Conservation (phyloP, 1,140 invertebrate species). For the Elysia chlorotica region DNA sequence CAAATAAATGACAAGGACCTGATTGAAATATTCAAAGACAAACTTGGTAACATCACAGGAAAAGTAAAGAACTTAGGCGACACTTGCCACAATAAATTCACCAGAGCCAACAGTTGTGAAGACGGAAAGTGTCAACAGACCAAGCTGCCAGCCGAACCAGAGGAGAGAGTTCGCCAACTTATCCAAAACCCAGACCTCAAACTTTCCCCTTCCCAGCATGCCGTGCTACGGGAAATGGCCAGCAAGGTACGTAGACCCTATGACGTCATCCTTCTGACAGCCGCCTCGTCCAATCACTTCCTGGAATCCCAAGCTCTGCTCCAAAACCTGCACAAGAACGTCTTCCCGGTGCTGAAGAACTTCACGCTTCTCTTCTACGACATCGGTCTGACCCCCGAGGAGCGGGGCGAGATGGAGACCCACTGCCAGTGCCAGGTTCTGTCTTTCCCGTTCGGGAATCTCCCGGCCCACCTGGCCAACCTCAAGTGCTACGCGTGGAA, state of each 20-base stretch:
- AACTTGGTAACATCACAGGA: too few relatives aligned
- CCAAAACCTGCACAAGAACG: not conserved
- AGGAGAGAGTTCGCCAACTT: not conserved
- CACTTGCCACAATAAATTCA: not conserved
- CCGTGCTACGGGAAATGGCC: not conserved
- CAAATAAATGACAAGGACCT: too few relatives aligned
- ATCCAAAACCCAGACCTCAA: not conserved
- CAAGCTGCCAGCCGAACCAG: not conserved
- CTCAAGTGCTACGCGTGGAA: slow-evolving; percentile 20
- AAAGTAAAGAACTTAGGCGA: too few relatives aligned
- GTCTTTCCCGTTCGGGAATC: slow-evolving; percentile 7
- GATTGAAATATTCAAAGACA: too few relatives aligned
- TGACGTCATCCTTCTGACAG: slow-evolving; percentile 8
- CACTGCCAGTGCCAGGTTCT: slow-evolving; percentile 1
- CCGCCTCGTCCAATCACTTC: slow-evolving; percentile 13
- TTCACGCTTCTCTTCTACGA: not conserved
- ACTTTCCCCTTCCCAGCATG: not conserved
- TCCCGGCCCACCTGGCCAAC: not conserved
- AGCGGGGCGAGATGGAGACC: not conserved
- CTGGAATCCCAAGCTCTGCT: slow-evolving; percentile 7
- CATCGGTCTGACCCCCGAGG: slow-evolving; percentile 1
- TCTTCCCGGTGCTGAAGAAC: slow-evolving; percentile 9
- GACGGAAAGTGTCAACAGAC: slow-evolving; percentile 3
- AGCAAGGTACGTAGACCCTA: not conserved
- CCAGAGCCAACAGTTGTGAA: not conserved